These are phyloP conservation scores for Cacoxenus indagator DNA, from an alignment of 2,888 invertebrate species.

Conservation along the genomic window DNA sequence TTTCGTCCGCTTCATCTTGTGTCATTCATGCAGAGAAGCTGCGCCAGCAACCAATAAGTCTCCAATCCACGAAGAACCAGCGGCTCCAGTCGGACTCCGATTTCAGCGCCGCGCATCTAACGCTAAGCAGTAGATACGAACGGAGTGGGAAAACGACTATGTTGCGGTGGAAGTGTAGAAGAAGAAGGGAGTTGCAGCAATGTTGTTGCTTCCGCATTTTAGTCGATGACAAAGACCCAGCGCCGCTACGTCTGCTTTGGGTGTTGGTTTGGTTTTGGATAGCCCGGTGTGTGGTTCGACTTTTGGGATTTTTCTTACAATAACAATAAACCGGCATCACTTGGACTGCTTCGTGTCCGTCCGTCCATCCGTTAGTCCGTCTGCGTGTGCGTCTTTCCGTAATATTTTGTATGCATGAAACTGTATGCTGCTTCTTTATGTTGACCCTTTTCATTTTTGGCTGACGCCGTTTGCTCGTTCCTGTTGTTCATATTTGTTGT, in stretches of 20 bases:
- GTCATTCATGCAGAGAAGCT: slow-evolving; percentile 25
- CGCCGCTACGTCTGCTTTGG: background rate
- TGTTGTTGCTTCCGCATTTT: slow-evolving; percentile 50
- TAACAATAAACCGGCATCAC: slow-evolving; percentile 53
- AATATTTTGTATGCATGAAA: slow-evolving; percentile 8
- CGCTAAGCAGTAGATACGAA: background rate
- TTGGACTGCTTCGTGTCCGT: background rate
- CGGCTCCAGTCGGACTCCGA: background rate
- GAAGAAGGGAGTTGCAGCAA: slow-evolving; percentile 56
- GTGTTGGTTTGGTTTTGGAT: background rate
- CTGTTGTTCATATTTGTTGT: background rate
- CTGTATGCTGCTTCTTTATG: slow-evolving; percentile 49
- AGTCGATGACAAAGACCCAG: slow-evolving; percentile 4
- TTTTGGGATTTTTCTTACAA: slow-evolving; percentile 46
- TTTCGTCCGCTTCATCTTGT: slow-evolving; percentile 50
- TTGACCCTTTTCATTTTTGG: slow-evolving; percentile 52
- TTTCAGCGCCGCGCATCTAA: background rate
- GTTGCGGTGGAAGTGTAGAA: slow-evolving; percentile 54
- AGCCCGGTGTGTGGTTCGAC: too few relatives aligned
- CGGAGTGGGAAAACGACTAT: slow-evolving; percentile 52
- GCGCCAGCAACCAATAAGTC: slow-evolving; percentile 12
- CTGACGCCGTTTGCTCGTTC: slow-evolving; percentile 12
- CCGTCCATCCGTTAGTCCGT: background rate
- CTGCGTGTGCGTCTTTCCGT: background rate
- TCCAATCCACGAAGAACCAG: background rate